Conservation (phyloP, 2,888 invertebrate species). For the Chesias legatella region DNA sequence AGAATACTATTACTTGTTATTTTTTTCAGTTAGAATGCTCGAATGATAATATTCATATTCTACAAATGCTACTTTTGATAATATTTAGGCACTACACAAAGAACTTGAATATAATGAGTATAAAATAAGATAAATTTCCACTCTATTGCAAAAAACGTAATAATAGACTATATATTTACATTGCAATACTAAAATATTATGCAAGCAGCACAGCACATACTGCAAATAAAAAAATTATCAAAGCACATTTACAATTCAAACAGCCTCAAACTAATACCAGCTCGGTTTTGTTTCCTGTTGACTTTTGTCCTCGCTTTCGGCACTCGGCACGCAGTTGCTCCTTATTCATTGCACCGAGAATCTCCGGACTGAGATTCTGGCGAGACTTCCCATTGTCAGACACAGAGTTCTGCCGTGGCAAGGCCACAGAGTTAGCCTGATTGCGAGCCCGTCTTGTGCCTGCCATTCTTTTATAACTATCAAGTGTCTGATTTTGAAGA, state of each 20-base stretch:
- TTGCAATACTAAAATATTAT: conserved; percentile 33
- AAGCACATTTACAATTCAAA: conserved; percentile 68
- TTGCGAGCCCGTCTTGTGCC: conserved; percentile 69
- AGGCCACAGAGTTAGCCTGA: conserved; percentile 61
- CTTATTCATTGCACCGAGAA: conserved; percentile 82
- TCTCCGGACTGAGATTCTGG: conserved; percentile 69
- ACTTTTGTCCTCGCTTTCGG: conserved; percentile 84
- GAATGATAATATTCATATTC: too few relatives aligned
- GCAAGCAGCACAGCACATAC: conserved; percentile 59
- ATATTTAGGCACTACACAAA: too few relatives aligned
- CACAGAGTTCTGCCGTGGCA: conserved; percentile 67
- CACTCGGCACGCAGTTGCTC: conserved; percentile 85
- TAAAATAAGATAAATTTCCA: too few relatives aligned
- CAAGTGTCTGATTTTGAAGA: conserved; percentile 26
- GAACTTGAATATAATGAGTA: too few relatives aligned
- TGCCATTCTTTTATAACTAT: conserved; percentile 50
- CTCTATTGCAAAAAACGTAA: background rate
- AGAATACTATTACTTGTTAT: too few relatives aligned
- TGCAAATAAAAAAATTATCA: conserved; percentile 47
- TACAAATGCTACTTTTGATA: too few relatives aligned
- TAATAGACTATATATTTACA: too few relatives aligned
- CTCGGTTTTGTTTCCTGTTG: conserved; percentile 85
- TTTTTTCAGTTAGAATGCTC: too few relatives aligned
- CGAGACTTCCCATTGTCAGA: conserved; percentile 68
- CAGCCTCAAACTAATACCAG: conserved; percentile 77